Evolutionary conservation across 2,797 vertebrate genomes (phyloP), one percentile per base, ranked within the genome.

Genomic region (Microchirus variegatus): DNA sequence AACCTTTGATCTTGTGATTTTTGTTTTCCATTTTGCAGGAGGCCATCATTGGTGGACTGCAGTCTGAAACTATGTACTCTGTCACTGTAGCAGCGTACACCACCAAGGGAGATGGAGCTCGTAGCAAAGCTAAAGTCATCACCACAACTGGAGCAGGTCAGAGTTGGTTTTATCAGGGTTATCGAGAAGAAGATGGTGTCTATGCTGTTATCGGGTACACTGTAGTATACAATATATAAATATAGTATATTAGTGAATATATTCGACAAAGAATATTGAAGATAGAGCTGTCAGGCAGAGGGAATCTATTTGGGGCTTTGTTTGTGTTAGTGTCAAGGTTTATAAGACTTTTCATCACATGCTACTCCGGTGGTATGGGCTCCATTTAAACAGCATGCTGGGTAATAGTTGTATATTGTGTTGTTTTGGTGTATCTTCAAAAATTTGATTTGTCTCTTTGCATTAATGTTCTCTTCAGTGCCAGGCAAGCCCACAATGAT

Each of bases 401-500:
- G 12, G 5, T 2, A 37, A 14, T n/a, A 8, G 35, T 14, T 26
- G 22, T 26, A 9, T 18, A 31, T 5, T 5, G 5, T 13, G 2
- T 7, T 6, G 13, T 17, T 45, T 37, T n/a, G 3, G 13, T 19
- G 12, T 19, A n/a, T 19, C 17, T 10, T 9, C 5, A 15, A 15
- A 14, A 31, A 55, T 22, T 1, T 35, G 3, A 19, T 15, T 31
- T 43, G 62, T 41, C 6, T 38, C 26, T 26, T 7, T 51, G 2
- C 22, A 55, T 9, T 10, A 17, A 42, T 55, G 1, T 59, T 1
- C 7, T 36, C 46, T 61, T 43, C 47, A 99, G 98, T 99, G 78
- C 98, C 97, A 53, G 97, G 96, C 37, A 97, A 93, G 80, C 98
- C 98, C 84, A 95, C 94, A 55, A 97, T 99, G 96, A 96, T 98